phyloP scores from a whole-genome alignment of 2,888 invertebrate genomes.

The Odontothrips loti region DNA sequence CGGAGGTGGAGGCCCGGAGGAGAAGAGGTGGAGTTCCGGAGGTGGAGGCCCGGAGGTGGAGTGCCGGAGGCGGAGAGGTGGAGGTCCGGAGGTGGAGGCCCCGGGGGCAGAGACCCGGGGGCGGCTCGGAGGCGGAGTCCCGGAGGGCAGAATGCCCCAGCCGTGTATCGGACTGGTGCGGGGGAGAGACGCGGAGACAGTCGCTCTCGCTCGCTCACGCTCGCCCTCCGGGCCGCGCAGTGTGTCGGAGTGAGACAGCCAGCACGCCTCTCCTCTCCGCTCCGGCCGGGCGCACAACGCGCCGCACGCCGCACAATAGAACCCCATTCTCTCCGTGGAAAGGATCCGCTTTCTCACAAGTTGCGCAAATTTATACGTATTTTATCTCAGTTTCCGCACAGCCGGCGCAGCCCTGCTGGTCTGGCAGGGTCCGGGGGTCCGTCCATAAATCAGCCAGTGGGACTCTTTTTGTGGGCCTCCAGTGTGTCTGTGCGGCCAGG shows the following conservation, averaged over 20 bases:
- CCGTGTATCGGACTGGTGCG: too few species aligned
- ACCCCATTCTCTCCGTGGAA: constrained; percentile 10
- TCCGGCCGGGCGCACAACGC: neutral
- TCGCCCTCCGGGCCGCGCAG: too few species aligned
- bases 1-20: too few species aligned
- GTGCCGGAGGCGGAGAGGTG: too few species aligned
- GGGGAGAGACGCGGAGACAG: too few species aligned
- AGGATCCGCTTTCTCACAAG: constrained; percentile 22
- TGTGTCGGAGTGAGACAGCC: neutral
- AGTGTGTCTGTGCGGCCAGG: neutral
- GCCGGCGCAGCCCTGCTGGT: neutral
- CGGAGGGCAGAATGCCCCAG: too few species aligned
- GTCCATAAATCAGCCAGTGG: neutral
- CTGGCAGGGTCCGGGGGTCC: neutral
- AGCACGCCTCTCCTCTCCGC: neutral
- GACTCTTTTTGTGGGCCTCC: neutral
- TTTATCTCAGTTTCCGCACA: constrained; percentile 14
- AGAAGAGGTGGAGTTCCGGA: too few species aligned
- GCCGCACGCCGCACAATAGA: neutral
- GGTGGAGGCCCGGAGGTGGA: too few species aligned
- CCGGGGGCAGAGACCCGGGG: too few species aligned
- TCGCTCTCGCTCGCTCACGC: too few species aligned
- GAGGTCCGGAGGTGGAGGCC: too few species aligned
- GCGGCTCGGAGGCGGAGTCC: too few species aligned
- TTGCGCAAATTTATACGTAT: constrained; percentile 26